These are phyloP conservation scores for Peromyscus californicus DNA, from an alignment of 2,113 vertebrate species.

Conservation along the genomic window DNA sequence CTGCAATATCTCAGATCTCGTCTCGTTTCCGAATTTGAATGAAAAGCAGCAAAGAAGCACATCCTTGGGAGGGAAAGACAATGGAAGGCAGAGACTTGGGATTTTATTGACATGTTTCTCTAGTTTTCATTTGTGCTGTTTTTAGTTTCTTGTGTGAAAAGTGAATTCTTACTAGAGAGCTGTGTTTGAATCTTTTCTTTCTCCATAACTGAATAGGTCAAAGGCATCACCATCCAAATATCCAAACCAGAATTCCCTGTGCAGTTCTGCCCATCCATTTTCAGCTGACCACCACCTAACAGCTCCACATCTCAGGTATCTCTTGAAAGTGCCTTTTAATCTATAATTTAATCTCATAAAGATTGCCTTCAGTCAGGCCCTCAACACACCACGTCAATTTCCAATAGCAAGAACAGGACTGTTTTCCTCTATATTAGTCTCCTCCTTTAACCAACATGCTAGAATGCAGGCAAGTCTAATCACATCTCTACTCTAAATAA, in stretches of 20 bases:
- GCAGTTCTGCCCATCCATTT: background rate
- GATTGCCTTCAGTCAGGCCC: background rate
- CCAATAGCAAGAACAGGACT: background rate
- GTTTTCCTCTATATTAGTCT: slow-evolving; percentile 3
- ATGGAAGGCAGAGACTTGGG: background rate
- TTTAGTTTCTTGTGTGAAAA: slow-evolving; percentile 37
- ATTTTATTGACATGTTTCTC: background rate
- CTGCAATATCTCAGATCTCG: slow-evolving; percentile 51
- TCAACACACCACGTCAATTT: background rate
- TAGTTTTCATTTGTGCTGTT: slow-evolving; percentile 50
- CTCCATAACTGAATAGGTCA: slow-evolving; percentile 32
- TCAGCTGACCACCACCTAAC: background rate
- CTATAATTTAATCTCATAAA: background rate
- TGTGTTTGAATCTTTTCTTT: slow-evolving; percentile 33
- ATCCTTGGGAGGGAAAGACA: background rate
- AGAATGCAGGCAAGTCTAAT: slow-evolving; percentile 4
- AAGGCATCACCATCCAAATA: background rate
- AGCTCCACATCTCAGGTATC: background rate
- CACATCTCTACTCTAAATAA: background rate
- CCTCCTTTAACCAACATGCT: slow-evolving; percentile 4
- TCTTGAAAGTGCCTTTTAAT: slow-evolving; percentile 17
- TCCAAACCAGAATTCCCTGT: background rate
- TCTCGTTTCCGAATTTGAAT: slow-evolving; percentile 31
- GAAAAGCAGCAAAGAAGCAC: slow-evolving; percentile 38
- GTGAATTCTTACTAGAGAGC: background rate